A percentile compares a stretch with the other conserved stretches of the same genome.
These are phyloP conservation scores for Lithosia quadra DNA, from an alignment of 2,888 invertebrate species.

Conservation along the genomic window DNA sequence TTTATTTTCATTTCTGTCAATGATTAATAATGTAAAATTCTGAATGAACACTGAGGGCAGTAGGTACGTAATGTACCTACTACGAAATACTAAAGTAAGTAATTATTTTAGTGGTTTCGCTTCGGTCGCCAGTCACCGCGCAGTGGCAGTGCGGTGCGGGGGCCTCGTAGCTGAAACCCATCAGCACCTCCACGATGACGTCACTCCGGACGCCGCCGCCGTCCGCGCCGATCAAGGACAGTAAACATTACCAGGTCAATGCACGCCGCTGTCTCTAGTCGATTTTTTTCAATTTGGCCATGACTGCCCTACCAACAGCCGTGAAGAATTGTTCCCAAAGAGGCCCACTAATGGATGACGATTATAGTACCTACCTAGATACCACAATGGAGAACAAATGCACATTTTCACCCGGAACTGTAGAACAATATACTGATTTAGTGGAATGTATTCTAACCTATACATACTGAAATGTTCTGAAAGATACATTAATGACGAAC, in stretches of 20 bases:
- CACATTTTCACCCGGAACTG: conserved; percentile 44
- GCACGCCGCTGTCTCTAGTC: conserved; percentile 79
- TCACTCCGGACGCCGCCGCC: conserved; percentile 65
- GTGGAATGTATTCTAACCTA: conserved; percentile 4
- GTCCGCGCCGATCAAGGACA: conserved; percentile 80
- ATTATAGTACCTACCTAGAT: conserved; percentile 40
- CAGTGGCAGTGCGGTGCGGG: conserved; percentile 18
- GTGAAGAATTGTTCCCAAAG: conserved; percentile 60
- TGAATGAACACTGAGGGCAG: neutral
- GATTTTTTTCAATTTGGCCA: conserved; percentile 71
- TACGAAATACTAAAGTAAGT: conserved; percentile 5
- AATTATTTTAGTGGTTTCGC: conserved; percentile 11
- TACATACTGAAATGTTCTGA: conserved; percentile 22
- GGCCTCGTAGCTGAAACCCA: conserved; percentile 79
- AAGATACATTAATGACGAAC: conserved; percentile 19
- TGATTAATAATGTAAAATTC: neutral
- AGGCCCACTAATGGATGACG: conserved; percentile 61
- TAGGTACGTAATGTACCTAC: conserved; percentile 8
- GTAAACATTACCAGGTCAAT: conserved; percentile 85
- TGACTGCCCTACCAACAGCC: conserved; percentile 71
- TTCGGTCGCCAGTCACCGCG: conserved; percentile 1
- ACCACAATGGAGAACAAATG: conserved; percentile 30
- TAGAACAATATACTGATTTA: conserved; percentile 34
- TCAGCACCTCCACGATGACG: conserved; percentile 83
- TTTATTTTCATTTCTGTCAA: neutral